These are phyloP conservation scores for Agriopis aurantiaria DNA, from an alignment of 2,888 invertebrate species.

Conservation along the genomic window DNA sequence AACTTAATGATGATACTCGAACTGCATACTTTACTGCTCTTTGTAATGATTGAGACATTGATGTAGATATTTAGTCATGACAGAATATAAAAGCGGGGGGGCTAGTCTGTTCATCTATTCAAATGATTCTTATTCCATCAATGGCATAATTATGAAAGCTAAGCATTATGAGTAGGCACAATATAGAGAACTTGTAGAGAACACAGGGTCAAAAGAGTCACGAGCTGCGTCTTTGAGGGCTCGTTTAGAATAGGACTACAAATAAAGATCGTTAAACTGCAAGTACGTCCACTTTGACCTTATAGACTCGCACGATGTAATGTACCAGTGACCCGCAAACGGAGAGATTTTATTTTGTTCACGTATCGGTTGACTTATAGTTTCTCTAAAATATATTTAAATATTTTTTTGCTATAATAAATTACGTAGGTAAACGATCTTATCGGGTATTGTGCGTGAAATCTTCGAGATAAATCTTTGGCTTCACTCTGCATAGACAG, in stretches of 20 bases:
- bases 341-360: conserved; percentile 20
- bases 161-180: conserved; percentile 23
- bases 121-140: conserved; percentile 31
- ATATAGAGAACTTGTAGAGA: conserved; percentile 29
- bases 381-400: conserved; percentile 13
- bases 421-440: neutral
- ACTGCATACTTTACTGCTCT: conserved; percentile 20
- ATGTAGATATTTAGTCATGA: conserved; percentile 26
- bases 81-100: conserved; percentile 16
- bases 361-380: conserved; percentile 15
- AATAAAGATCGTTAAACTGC: conserved; percentile 41
- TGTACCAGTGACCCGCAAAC: conserved; percentile 25
- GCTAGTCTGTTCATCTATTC: conserved; percentile 20
- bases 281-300: conserved; percentile 38
- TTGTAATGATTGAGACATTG: conserved; percentile 34
- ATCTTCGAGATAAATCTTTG: conserved; percentile 42
- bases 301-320: conserved; percentile 20
- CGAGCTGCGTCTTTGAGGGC: conserved; percentile 41
- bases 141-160: conserved; percentile 42
- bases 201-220: conserved; percentile 45
- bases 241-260: conserved; percentile 33
- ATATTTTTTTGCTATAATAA: neutral
- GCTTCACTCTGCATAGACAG: conserved; percentile 38
- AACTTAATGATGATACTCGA: conserved; percentile 41
- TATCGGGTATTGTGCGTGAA: conserved; percentile 28